Base-by-base conservation (phyloP, 2,888 invertebrate species). In the Aphrophora alni region DNA sequence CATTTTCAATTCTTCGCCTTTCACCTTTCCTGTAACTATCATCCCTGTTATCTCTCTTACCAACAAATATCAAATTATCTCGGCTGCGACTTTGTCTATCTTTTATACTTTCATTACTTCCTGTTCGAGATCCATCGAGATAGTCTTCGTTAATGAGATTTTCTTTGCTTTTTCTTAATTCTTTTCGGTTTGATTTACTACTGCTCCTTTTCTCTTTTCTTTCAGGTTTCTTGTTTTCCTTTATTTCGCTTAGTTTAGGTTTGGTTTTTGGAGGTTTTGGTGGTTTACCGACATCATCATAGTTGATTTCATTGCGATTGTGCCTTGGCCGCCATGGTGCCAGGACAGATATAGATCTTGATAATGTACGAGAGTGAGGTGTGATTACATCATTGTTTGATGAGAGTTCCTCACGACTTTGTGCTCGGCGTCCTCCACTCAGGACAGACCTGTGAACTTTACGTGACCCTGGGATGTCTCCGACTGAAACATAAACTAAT, bases 281-380 rank as follows among this genome's bases (percentile, higher is more conserved):
- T 14, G 84, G 84, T 51, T 81, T 82, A 24, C 84, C 81, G 7
- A 75, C 83, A 14, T 69, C 75, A 27, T 83, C 81, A 76, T 83
- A 81, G 25, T 78, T 78, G 27, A 81, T 71, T 21, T 92, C 92
- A 85, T 95, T 95, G 86, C 90, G 91, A 86, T 92, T 91, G 86
- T 94, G 93, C 83, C 93, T 91, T 1, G 96, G 95, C 82, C 93
- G 93, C 95, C 95, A 96, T 3, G 96, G 96, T 0, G 96, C 95
- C 86, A 95, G 90, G 84, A 96, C 93, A 3, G 95, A 95, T 85
- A 96, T 95, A 82, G 95, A 95, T 77, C 90, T 87, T 14, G 95
- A 94, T 27, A 95, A 92, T 71, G 93, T 94, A 85, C 92, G 92
- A 75, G 93, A 92, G 87, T 94, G 93, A 17, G 91, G 89, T 83